Evolutionary conservation across 2,888 invertebrate species (phyloP), one percentile per base, ranked within the genome.

Genomic region (Macrophya annulata): DNA sequence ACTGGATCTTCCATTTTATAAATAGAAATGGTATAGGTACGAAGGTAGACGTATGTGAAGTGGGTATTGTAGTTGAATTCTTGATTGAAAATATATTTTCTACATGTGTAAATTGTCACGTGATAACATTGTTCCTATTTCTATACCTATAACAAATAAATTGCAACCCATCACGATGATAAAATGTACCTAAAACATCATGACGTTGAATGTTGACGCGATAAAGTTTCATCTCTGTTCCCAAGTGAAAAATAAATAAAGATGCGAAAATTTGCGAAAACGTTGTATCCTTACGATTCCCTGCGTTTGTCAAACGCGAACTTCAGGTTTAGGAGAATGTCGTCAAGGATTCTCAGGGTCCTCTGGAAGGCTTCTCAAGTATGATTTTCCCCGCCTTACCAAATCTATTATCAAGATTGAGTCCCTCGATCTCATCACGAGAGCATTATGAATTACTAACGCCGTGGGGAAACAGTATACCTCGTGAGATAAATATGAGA

Each of bases 361-460:
- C 9, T 71, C 40, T 71, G 21, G 25, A 31, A 62, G 62, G 37
- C 31, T 37, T 68, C 37, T 68, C 68, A 68, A 68, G 68, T 74
- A 21, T 43, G 43, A 21, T 74, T 74, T 45, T 74, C 17, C 72
- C 25, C n/a, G 43, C 74, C 74, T 74, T 45, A 43, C 25, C 77
- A 55, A 77, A 77, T 77, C 77, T 81, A 81, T 62, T 62, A 62
- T 81, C 62, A 43, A 81, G 81, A 81, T 81, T 81, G 81, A 81
- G 81, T 83, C 83, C 65, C 65, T 71, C 83, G 83, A 83, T 83
- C 83, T 68, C 83, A 71, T 83, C 83, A 71, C 83, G 48, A 45
- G 83, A 71, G 83, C 48, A 68, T 83, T 83, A 83, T 83, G 83
- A 83, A 83, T 83, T 83, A 83, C 71, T 83, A 81, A 81, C 81